Evolutionary conservation across 2,888 invertebrate genomes (phyloP).

Genomic region (Drosophila fulvimacula): DNA sequence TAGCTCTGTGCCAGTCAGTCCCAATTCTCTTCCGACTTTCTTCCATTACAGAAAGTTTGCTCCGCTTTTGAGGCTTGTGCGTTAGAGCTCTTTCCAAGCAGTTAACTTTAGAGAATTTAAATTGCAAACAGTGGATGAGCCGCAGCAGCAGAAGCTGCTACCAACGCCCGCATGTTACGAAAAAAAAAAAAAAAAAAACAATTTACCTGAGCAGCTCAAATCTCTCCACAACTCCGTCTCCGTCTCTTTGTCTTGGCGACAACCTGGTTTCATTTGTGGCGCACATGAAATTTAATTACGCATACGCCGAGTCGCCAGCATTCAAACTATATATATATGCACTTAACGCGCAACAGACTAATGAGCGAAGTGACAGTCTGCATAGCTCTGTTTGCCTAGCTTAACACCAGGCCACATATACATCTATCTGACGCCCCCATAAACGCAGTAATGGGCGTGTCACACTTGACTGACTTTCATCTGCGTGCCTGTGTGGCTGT

Average conservation of each 20-base stretch:
- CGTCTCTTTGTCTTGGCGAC: conserved; percentile 15
- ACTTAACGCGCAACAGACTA: conserved; percentile 56
- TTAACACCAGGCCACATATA: conserved; percentile 12
- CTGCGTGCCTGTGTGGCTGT: no score
- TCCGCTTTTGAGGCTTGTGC: background rate
- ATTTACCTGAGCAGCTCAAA: conserved; percentile 17
- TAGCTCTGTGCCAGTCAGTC: background rate
- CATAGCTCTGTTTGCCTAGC: conserved; percentile 19
- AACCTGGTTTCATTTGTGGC: conserved; percentile 62
- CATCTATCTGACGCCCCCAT: conserved; percentile 30
- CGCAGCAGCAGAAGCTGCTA: background rate
- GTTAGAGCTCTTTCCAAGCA: conserved; percentile 49
- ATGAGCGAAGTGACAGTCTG: conserved; percentile 58
- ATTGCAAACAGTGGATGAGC: conserved; percentile 20
- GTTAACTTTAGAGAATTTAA: conserved; percentile 59
- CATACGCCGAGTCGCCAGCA: conserved; percentile 53
- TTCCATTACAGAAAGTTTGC: background rate
- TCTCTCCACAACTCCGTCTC: background rate
- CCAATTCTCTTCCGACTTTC: background rate
- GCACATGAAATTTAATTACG: conserved; percentile 74
- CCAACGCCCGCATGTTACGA: conserved; percentile 17
- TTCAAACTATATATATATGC: conserved; percentile 31
- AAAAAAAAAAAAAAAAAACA: conserved; percentile 5
- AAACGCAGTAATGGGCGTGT: conserved; percentile 33
- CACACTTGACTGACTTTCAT: conserved; percentile 43